Conservation (phyloP, 2,888 invertebrate species). For the Spialia ferax region DNA sequence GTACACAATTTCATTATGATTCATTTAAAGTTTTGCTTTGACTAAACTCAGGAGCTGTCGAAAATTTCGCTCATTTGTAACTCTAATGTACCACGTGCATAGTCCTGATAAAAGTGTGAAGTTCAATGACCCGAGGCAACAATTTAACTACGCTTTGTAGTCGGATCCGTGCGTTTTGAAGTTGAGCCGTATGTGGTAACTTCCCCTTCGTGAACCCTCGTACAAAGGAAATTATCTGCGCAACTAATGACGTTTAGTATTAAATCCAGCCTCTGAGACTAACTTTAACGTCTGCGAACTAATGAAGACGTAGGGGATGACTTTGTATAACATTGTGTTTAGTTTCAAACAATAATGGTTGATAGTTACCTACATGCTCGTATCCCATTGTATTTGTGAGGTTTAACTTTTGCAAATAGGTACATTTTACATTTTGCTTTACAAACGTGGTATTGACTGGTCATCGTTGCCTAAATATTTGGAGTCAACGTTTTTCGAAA, state of each 20-base stretch:
- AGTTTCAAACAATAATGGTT: slow-evolving; percentile 1
- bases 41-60: no score
- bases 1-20: no score
- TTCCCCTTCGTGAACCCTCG: slow-evolving; percentile 5
- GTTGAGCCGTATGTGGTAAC: slow-evolving; percentile 1
- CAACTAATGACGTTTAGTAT: slow-evolving; percentile 19
- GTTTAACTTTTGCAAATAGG: no score
- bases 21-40: no score
- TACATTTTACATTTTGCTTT: no score
- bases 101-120: neutral
- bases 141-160: neutral
- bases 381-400: neutral
- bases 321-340: neutral
- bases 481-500: no score
- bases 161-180: slow-evolving; percentile 8
- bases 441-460: no score
- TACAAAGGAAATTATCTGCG: slow-evolving; percentile 14
- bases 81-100: neutral
- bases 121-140: slow-evolving; percentile 9
- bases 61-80: no score
- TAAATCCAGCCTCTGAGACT: slow-evolving; percentile 15
- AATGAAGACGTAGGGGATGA: slow-evolving; percentile 4
- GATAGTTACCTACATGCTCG: neutral
- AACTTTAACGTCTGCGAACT: slow-evolving; percentile 6
- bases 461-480: no score